phyloP scores from a whole-genome alignment of 2,113 vertebrate species.

The Fulmarus glacialis region DNA sequence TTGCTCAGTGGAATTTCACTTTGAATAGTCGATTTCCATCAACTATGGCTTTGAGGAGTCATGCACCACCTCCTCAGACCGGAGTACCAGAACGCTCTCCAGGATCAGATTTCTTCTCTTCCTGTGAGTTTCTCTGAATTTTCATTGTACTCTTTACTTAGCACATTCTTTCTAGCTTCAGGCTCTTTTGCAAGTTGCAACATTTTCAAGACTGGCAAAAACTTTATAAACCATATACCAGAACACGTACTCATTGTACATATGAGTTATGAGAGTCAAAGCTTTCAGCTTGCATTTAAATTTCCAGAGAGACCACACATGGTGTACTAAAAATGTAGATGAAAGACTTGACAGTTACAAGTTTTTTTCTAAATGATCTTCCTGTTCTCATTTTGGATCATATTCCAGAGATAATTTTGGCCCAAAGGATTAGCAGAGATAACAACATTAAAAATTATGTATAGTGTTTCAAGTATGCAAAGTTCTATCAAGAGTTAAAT shows the following conservation, averaged over 20 bases:
- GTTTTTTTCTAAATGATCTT: background rate
- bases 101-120: background rate
- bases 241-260: background rate
- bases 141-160: background rate
- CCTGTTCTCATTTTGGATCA: background rate
- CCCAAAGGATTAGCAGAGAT: background rate
- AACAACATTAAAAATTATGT: background rate
- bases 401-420: background rate
- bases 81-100: background rate
- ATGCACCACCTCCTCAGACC: background rate
- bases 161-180: background rate
- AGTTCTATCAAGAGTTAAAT: background rate
- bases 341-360: background rate
- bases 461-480: background rate
- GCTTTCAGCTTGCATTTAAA: background rate
- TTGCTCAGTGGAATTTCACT: background rate
- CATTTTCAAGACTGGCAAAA: background rate
- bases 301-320: slow-evolving; percentile 28
- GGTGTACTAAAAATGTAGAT: background rate
- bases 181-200: background rate
- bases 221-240: background rate
- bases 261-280: background rate
- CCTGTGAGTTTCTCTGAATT: background rate
- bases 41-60: background rate
- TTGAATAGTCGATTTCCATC: background rate